Evolutionary conservation across 2,797 vertebrate species (phyloP).

Genomic region (Aselliscus stoliczkanus): DNA sequence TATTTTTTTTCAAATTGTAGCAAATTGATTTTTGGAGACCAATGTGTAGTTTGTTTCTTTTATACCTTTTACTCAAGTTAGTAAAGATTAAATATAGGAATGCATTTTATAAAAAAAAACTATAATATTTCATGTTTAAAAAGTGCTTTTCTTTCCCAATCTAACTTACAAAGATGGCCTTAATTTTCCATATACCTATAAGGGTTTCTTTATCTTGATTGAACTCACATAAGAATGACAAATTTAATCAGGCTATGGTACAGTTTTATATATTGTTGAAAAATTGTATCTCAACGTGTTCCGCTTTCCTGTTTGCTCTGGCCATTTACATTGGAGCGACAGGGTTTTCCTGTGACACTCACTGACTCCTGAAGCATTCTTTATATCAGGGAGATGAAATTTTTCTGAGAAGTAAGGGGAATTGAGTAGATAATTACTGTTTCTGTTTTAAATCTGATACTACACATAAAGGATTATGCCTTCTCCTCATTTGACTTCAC

Average conservation of each 20-base stretch:
- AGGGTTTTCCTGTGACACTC: neutral
- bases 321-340: neutral
- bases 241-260: neutral
- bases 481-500: neutral
- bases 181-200: neutral
- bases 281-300: conserved; percentile 13
- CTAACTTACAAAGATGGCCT: neutral
- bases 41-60: neutral
- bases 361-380: neutral
- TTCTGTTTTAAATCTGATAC: neutral
- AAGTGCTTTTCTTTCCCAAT: conserved; percentile 1
- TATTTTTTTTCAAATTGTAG: neutral
- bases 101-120: conserved; percentile 1
- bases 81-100: neutral
- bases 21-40: neutral
- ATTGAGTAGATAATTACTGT: neutral
- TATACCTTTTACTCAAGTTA: neutral
- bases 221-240: neutral
- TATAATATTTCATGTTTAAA: neutral
- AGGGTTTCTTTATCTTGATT: neutral
- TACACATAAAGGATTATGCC: neutral
- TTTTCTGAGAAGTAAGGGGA: neutral
- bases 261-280: neutral
- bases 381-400: neutral
- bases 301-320: neutral